A percentile compares a stretch with the other conserved stretches of the same genome.
phyloP scores from a whole-genome alignment of 2,888 invertebrate species.

The Drosophila kuntzei region DNA sequence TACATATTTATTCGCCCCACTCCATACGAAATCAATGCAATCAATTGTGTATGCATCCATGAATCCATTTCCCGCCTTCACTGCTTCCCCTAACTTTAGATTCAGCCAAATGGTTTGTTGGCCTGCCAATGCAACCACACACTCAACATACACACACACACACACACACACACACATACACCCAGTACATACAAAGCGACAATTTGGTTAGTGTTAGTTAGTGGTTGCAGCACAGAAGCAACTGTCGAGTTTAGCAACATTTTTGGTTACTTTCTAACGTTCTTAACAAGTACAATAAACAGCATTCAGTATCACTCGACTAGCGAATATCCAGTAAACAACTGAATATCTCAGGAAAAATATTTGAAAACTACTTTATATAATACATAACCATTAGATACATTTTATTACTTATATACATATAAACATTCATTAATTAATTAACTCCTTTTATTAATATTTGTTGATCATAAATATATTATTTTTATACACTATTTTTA shows the following conservation, averaged over 20 bases:
- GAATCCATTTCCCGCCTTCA: background rate
- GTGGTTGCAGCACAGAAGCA: slow-evolving; percentile 2
- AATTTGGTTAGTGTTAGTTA: slow-evolving; percentile 49
- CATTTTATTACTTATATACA: no score
- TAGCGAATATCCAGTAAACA: slow-evolving; percentile 9
- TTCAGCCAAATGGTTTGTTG: slow-evolving; percentile 48
- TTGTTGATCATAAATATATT: no score
- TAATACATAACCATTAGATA: no score
- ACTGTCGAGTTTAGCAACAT: slow-evolving; percentile 45
- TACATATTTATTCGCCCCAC: slow-evolving; percentile 24
- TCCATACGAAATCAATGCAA: slow-evolving; percentile 68
- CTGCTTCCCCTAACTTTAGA: slow-evolving; percentile 8
- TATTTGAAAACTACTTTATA: no score
- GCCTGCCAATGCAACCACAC: slow-evolving; percentile 48
- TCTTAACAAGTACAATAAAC: slow-evolving; percentile 14
- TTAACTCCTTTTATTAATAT: no score
- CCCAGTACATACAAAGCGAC: slow-evolving; percentile 41
- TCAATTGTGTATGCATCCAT: slow-evolving; percentile 69
- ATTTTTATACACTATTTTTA: no score
- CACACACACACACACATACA: slow-evolving; percentile 4
- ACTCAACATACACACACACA: slow-evolving; percentile 23
- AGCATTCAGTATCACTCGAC: background rate
- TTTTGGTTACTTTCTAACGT: slow-evolving; percentile 61
- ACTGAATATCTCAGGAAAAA: no score
- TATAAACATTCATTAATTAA: no score